Conservation (phyloP, 2,888 invertebrate genomes). For the Heliconius hortense region DNA sequence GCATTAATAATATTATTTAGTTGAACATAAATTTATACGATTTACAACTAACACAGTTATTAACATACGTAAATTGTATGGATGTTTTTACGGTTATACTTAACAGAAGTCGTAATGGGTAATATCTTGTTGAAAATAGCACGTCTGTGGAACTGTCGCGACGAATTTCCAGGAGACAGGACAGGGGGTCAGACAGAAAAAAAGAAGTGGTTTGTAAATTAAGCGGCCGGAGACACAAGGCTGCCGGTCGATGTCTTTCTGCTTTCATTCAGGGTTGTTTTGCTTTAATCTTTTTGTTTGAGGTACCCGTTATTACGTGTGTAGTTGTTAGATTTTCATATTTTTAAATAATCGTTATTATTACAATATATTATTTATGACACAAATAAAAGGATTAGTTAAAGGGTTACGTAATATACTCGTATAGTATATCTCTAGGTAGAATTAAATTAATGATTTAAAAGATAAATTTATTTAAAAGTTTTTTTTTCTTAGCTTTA, state of each 20-base stretch:
- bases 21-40: slow-evolving; percentile 4
- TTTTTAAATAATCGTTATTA: neutral
- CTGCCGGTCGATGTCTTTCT: slow-evolving; percentile 44
- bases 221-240: slow-evolving; percentile 51
- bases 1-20: neutral
- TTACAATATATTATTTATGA: neutral
- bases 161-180: slow-evolving; percentile 70
- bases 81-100: slow-evolving; percentile 32
- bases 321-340: neutral
- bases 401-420: too few species aligned
- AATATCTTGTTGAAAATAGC: slow-evolving; percentile 63
- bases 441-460: neutral
- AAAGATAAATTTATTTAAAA: neutral
- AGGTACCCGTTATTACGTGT: slow-evolving; percentile 13
- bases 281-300: slow-evolving; percentile 31
- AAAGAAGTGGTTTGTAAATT: slow-evolving; percentile 61
- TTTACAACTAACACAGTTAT: slow-evolving; percentile 3
- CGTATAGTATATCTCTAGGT: neutral
- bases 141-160: slow-evolving; percentile 56
- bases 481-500: too few species aligned
- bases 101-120: slow-evolving; percentile 47
- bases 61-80: slow-evolving; percentile 35
- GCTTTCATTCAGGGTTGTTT: slow-evolving; percentile 56
- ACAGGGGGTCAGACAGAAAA: slow-evolving; percentile 66
- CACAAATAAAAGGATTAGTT: neutral